phyloP scores from a whole-genome alignment of 1,140 invertebrate species.

The Ylistrum balloti region DNA sequence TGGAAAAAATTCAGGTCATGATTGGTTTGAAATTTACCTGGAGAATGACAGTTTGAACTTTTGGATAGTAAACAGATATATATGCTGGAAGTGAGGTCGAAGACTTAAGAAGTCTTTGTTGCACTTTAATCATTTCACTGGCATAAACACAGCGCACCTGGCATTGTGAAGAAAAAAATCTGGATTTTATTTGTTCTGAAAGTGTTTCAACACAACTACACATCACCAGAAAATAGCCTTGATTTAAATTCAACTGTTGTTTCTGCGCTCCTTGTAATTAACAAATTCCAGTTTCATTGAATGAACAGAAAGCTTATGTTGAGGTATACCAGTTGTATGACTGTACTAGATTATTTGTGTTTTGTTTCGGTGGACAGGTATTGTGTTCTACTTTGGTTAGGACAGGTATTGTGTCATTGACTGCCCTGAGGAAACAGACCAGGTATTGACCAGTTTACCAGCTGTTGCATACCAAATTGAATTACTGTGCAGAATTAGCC shows the following conservation, averaged over 20 bases:
- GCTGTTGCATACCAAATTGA: constrained; percentile 38
- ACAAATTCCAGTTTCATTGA: too few relatives aligned
- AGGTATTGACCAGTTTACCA: background rate
- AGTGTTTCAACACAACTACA: background rate
- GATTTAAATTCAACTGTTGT: too few relatives aligned
- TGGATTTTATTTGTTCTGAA: background rate
- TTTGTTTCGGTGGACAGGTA: background rate
- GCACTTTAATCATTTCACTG: background rate
- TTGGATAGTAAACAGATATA: background rate
- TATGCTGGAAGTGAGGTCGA: background rate
- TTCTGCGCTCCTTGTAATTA: too few relatives aligned
- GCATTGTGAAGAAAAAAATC: background rate
- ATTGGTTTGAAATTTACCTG: background rate
- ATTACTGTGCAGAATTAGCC: constrained; percentile 22
- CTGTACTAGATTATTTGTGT: background rate
- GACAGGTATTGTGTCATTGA: background rate
- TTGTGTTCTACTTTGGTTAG: background rate
- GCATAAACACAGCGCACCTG: background rate
- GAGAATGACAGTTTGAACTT: background rate
- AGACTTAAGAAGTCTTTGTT: background rate
- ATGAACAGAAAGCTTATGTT: background rate
- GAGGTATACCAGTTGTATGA: background rate
- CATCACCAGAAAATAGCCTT: too few relatives aligned
- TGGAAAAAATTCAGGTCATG: background rate
- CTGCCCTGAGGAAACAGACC: background rate